Base-by-base conservation (phyloP, 1,140 invertebrate genomes). In the Lutraria rhynchaena region DNA sequence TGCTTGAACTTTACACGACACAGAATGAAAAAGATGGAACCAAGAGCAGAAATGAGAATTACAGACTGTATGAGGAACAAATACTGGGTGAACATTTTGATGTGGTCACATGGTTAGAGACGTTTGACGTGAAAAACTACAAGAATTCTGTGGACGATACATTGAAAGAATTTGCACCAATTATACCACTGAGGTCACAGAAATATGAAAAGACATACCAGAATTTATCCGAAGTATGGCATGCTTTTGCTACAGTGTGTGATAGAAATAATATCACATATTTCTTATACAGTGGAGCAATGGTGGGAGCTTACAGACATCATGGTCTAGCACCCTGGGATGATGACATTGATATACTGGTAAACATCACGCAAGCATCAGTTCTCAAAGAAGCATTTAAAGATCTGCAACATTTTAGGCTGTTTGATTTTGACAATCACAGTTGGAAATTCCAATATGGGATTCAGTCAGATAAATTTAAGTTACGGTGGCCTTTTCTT, bases 271-370 rank as follows among this genome's bases (percentile, higher is more conserved):
- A 81, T 35, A 19, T 89, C 2, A 81, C 73, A 4, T 89, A 78
- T 57, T 51, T 88, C 17, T 51, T 88, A 17, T 87, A 86, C 58
- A 61, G 70, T 11, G 87, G 87, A 3, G 83, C 83, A 46, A 31
- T 89, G 22, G 61, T 89, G 1, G 87, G 87, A 1, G 83, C 85
- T 22, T 86, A 84, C 58, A 65, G 87, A 27, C 87, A 89, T 75
- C 81, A 85, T 41, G 85, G 85, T 19, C 35, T 84, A 3, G 77
- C 88, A 46, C 87, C 87, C 4, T 89, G 87, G 87, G 87, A 89
- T 53, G 87, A 89, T 61, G 87, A 89, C 61, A 67, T 89, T 22
- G 87, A 89, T 63, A 63, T 89, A 9, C 57, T 86, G 17, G 55
- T 88, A 27, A 76, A 86, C 44, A 55, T 37, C 7, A 24, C 53